Base-by-base conservation (phyloP, 23 tunicate species). In the Pegea sp. region DNA sequence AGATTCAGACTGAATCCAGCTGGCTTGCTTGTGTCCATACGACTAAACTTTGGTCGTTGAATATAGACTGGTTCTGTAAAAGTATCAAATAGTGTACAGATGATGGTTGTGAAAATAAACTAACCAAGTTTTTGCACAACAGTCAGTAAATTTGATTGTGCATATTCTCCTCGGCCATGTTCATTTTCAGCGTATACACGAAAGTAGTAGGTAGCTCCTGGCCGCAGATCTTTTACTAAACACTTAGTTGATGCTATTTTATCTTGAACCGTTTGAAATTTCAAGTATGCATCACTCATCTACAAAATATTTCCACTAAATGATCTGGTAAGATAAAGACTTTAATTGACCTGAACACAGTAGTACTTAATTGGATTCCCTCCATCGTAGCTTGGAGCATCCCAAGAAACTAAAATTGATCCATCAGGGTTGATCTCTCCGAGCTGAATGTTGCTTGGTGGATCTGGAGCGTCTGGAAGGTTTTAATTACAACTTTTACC, bases 321-420 rank as follows among this genome's bases (percentile, higher is more conserved):
- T n/a, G n/a, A n/a, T n/a, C n/a, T n/a, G n/a, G n/a, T n/a, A n/a
- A n/a, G n/a, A n/a, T n/a, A n/a, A n/a, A n/a, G n/a, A n/a, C n/a
- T n/a, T n/a, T n/a, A n/a, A n/a, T n/a, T n/a, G 3, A 84, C 95
- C 84, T 84, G 95, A 3, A 84, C 52, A 49, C 95, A 84, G 59
- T 84, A 84, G 31, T 84, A 76, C 38, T 74, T 74, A 1, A 84
- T 64, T 13, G 95, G 67, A 61, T 67, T 70, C 30, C 95, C 95
- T 3, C 95, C 95, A 52, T 84, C 81, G 30, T 84, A 55, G 26
- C 23, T 30, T 22, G 95, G 95, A 6, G 95, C 84, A 49, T 73
- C 76, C 95, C 95, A 84, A 11, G 65, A 58, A 4, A 84, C 63
- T 24, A 67, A 42, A 20, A 84, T 48, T 24, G 76, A 57, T 42